Evolutionary conservation across 2,888 invertebrate genomes (phyloP).

Genomic region (Cyclophora punctaria): DNA sequence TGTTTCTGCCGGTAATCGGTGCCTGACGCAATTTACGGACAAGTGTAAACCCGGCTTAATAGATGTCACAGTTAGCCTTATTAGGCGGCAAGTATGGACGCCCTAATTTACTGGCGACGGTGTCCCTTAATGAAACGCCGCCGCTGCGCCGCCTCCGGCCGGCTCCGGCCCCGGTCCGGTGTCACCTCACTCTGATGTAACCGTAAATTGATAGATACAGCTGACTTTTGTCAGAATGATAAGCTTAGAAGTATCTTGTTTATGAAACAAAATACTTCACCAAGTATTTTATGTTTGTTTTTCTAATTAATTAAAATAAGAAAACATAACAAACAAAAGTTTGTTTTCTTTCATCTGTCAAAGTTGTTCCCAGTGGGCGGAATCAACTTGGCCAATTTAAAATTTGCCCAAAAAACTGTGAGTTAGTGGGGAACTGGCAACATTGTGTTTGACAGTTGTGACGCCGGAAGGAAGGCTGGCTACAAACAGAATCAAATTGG

Average conservation of each 20-base stretch:
- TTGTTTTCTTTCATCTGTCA: not conserved
- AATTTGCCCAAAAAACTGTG: slow-evolving; percentile 4
- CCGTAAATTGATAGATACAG: too few relatives aligned
- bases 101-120: slow-evolving; percentile 1
- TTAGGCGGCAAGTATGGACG: slow-evolving; percentile 3
- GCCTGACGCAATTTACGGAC: slow-evolving; percentile 1
- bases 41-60: slow-evolving; percentile 12
- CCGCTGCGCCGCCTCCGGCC: too few relatives aligned
- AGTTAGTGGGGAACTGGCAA: not conserved
- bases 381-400: slow-evolving; percentile 7
- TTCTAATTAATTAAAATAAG: not conserved
- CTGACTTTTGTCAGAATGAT: too few relatives aligned
- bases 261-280: not conserved
- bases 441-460: slow-evolving; percentile 7
- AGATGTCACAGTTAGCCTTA: slow-evolving; percentile 17
- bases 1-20: not conserved
- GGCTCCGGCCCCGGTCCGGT: too few relatives aligned
- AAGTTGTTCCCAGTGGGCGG: slow-evolving; percentile 1
- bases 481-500: not conserved
- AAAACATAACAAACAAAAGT: not conserved
- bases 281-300: not conserved
- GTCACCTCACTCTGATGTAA: too few relatives aligned
- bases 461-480: slow-evolving; percentile 1
- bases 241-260: too few relatives aligned
- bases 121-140: too few relatives aligned